Conservation (phyloP, 2,888 invertebrate species). For the Epistrophella euchroma region DNA sequence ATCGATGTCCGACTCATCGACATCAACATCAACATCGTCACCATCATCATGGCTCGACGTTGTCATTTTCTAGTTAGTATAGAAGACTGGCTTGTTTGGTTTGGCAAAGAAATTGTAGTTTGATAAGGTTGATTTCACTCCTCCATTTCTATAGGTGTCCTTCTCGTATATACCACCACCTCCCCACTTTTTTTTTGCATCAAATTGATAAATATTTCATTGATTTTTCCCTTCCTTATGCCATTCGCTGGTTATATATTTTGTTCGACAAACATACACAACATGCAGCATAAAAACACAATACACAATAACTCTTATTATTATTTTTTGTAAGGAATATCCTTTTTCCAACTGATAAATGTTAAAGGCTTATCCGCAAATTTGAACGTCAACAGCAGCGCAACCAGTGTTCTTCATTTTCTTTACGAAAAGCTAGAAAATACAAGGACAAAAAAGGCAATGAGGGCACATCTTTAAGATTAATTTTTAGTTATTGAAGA, state of each 20-base stretch:
- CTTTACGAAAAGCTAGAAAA: neutral
- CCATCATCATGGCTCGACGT: slow-evolving; percentile 12
- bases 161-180: neutral
- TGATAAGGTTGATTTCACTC: slow-evolving; percentile 61
- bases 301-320: slow-evolving; percentile 20
- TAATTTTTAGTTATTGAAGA: slow-evolving; percentile 68
- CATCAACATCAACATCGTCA: slow-evolving; percentile 56
- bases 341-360: slow-evolving; percentile 73
- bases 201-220: slow-evolving; percentile 69
- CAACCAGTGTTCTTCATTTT: slow-evolving; percentile 46
- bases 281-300: slow-evolving; percentile 3
- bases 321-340: slow-evolving; percentile 38
- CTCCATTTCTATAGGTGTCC: slow-evolving; percentile 20
- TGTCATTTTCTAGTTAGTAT: slow-evolving; percentile 31
- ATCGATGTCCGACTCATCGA: slow-evolving; percentile 65
- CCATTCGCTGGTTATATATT: slow-evolving; percentile 3
- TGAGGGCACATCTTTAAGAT: slow-evolving; percentile 55
- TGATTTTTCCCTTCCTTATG: slow-evolving; percentile 50
- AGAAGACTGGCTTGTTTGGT: slow-evolving; percentile 28
- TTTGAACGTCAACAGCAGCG: slow-evolving; percentile 70
- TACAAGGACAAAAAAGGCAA: slow-evolving; percentile 30
- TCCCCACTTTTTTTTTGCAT: neutral
- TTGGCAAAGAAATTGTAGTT: slow-evolving; percentile 32
- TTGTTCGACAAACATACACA: slow-evolving; percentile 8
- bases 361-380: slow-evolving; percentile 74